These are phyloP conservation scores for Tenebrio molitor DNA, from an alignment of 1,140 invertebrate species.

Conservation along the genomic window DNA sequence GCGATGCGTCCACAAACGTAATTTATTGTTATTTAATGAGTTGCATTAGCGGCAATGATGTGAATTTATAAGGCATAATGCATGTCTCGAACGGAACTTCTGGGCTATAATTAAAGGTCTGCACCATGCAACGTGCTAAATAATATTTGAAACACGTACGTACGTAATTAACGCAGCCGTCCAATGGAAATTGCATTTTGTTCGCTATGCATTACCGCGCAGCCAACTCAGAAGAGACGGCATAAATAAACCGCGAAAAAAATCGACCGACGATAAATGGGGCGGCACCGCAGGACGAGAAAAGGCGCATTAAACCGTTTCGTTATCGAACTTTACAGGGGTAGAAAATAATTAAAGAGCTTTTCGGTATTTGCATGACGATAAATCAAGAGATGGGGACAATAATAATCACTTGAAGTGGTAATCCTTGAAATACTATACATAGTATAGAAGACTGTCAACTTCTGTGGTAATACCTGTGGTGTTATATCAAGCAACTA, in stretches of 20 bases:
- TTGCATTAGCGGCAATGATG: conserved; percentile 16
- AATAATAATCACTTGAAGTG: no score
- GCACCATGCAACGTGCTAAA: not conserved
- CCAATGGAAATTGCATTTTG: conserved; percentile 10
- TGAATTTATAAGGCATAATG: conserved; percentile 24
- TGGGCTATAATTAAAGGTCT: conserved; percentile 25
- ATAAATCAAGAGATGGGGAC: no score
- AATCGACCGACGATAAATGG: conserved; percentile 12
- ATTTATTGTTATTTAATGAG: conserved; percentile 35
- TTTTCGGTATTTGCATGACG: no score
- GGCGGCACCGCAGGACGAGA: not conserved
- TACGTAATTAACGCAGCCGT: conserved; percentile 2
- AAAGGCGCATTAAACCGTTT: not conserved
- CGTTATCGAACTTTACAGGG: not conserved
- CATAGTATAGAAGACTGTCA: no score
- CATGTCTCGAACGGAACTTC: conserved; percentile 14
- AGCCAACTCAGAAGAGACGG: not conserved
- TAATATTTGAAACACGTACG: conserved; percentile 20
- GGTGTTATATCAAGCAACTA: no score
- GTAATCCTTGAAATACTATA: no score
- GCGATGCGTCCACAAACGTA: not conserved
- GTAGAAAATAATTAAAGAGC: not conserved
- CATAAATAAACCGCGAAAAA: not conserved
- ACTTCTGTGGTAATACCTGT: no score
- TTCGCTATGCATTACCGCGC: not conserved